Conservation (phyloP, 2,113 vertebrate genomes). For the Hippocampus mohnikei region DNA sequence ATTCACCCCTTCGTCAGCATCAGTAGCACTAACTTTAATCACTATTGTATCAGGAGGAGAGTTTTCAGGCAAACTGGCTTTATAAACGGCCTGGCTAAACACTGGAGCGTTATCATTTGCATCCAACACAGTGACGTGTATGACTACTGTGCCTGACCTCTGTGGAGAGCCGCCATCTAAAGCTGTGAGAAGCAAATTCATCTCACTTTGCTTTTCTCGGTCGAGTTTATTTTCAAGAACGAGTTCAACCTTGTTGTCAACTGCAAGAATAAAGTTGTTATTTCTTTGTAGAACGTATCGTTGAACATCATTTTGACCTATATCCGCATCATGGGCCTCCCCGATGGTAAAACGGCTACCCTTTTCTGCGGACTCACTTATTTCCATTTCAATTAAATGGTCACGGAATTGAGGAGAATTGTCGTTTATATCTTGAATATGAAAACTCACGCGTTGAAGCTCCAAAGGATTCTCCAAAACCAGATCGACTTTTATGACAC, state of each 20-base stretch:
- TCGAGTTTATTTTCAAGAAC: slow-evolving; percentile 51
- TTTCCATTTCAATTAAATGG: slow-evolving; percentile 35
- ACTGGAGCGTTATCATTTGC: slow-evolving; percentile 2
- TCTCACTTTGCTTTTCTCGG: slow-evolving; percentile 48
- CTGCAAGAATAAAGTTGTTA: slow-evolving; percentile 56
- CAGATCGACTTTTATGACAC: slow-evolving; percentile 55
- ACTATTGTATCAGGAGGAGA: neutral
- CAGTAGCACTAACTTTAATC: neutral
- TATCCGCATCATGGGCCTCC: slow-evolving; percentile 66
- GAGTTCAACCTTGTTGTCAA: slow-evolving; percentile 46
- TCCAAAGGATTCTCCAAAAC: slow-evolving; percentile 64
- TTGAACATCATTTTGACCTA: slow-evolving; percentile 65
- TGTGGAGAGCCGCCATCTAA: slow-evolving; percentile 57
- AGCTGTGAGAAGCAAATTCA: slow-evolving; percentile 56
- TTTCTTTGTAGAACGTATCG: slow-evolving; percentile 58
- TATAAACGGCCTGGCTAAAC: slow-evolving; percentile 52
- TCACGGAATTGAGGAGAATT: slow-evolving; percentile 51
- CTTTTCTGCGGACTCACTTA: slow-evolving; percentile 56
- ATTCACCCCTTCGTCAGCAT: neutral
- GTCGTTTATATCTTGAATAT: slow-evolving; percentile 67
- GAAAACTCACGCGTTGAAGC: slow-evolving; percentile 53
- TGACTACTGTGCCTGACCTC: slow-evolving; percentile 49
- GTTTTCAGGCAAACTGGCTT: neutral
- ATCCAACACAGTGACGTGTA: slow-evolving; percentile 37
- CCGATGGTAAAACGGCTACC: slow-evolving; percentile 59